Percentiles rank a stretch among this genome's conserved stretches.
Evolutionary conservation across 2,888 invertebrate species (phyloP).

Genomic region (Empis livida): DNA sequence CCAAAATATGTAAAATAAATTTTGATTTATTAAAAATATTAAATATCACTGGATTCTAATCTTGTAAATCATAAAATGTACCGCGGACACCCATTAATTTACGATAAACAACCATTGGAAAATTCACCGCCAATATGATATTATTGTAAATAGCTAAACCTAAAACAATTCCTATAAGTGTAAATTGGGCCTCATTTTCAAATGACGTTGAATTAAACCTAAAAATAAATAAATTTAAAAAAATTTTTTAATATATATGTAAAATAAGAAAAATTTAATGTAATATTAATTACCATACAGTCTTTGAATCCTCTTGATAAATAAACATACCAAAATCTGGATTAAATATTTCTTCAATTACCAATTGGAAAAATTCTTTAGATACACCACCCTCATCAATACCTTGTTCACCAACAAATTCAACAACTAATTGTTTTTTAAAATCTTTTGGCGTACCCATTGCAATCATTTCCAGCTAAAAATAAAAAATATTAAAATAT

Average conservation of each 20-base stretch:
- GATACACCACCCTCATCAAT: constrained; percentile 94
- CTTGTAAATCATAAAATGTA: constrained; percentile 72
- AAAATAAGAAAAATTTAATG: constrained; percentile 41
- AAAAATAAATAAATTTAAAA: constrained; percentile 14
- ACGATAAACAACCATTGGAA: constrained; percentile 90
- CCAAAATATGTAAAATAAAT: too few species aligned
- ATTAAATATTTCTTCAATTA: constrained; percentile 89
- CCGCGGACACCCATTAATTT: constrained; percentile 85
- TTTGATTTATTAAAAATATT: constrained; percentile 71
- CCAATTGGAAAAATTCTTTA: constrained; percentile 92
- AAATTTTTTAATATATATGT: too few species aligned
- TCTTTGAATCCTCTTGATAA: constrained; percentile 52
- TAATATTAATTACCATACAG: constrained; percentile 43
- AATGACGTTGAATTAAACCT: constrained; percentile 93
- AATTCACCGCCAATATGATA: constrained; percentile 84
- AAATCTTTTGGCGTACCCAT: constrained; percentile 86
- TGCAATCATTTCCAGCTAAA: constrained; percentile 67
- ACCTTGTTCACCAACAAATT: constrained; percentile 92
- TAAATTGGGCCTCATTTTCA: constrained; percentile 90
- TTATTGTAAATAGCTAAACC: constrained; percentile 95
- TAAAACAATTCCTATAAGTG: constrained; percentile 82
- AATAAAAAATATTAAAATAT: too few species aligned
- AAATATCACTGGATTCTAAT: constrained; percentile 79
- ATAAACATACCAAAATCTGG: constrained; percentile 89
- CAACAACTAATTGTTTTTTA: constrained; percentile 89